A percentile compares a stretch with the other conserved stretches of the same genome.
phyloP scores from a whole-genome alignment of 2,113 vertebrate genomes.

The Macheiramphus alcinus region DNA sequence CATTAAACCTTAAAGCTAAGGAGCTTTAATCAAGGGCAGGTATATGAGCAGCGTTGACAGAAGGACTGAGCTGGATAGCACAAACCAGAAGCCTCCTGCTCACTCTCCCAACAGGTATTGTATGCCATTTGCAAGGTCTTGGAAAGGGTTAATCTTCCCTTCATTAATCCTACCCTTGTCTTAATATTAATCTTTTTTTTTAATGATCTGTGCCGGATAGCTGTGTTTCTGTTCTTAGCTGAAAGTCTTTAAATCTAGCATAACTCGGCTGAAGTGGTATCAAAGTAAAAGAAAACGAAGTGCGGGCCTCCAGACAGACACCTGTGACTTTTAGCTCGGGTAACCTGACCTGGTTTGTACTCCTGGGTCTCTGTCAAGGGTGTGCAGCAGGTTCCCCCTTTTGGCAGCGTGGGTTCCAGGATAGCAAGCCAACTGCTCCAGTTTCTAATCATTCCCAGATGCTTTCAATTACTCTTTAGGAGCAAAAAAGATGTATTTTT shows the following conservation, averaged over 20 bases:
- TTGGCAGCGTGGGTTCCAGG: neutral
- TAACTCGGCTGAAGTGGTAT: neutral
- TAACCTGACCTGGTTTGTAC: neutral
- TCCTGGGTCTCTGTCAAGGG: neutral
- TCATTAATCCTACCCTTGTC: neutral
- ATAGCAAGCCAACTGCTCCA: neutral
- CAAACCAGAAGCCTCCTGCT: neutral
- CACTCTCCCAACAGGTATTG: fast-evolving
- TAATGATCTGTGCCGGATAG: neutral
- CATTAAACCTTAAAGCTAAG: neutral
- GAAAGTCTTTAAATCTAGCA: neutral
- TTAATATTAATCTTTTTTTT: neutral
- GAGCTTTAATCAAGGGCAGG: neutral
- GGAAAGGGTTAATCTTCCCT: neutral
- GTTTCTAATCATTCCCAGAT: neutral
- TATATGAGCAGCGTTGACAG: fast-evolving
- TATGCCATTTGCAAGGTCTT: neutral
- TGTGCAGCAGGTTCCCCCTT: constrained; percentile 23
- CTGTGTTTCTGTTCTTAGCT: neutral
- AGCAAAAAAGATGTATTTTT: neutral
- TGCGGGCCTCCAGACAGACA: fast-evolving
- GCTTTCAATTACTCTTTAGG: neutral
- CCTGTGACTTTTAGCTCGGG: neutral
- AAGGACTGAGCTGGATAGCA: too few relatives aligned
- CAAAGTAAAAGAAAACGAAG: neutral